phyloP scores from a whole-genome alignment of 1,140 invertebrate genomes.

The Luehdorfia chinensis region DNA sequence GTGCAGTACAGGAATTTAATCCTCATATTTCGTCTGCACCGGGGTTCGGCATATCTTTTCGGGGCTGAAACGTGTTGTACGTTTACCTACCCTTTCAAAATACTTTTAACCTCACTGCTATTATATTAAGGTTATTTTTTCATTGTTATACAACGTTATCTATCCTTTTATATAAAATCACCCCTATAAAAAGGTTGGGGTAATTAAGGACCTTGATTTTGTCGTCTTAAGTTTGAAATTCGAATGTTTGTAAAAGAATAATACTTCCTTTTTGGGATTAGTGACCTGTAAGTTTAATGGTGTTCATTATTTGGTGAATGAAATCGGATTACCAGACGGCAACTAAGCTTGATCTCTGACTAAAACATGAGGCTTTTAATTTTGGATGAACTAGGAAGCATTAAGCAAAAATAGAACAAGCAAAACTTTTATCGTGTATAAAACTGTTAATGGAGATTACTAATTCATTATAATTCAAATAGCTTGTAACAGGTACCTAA shows the following conservation, averaged over 20 bases:
- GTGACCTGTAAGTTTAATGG: constrained; percentile 35
- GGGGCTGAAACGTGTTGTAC: constrained; percentile 46
- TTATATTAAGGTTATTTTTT: constrained; percentile 27
- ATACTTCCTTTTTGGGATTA: constrained; percentile 20
- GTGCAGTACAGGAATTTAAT: constrained; percentile 73
- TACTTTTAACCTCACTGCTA: constrained; percentile 35
- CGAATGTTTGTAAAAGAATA: constrained; percentile 7
- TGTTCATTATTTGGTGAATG: constrained; percentile 52
- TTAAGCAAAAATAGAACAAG: constrained; percentile 22
- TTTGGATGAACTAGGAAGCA: constrained; percentile 27
- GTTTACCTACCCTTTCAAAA: constrained; percentile 25
- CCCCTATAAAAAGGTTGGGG: constrained; percentile 11
- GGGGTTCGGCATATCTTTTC: constrained; percentile 67
- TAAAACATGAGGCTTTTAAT: constrained; percentile 39
- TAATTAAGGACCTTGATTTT: constrained; percentile 23
- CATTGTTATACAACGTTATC: constrained; percentile 15
- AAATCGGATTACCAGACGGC: constrained; percentile 49
- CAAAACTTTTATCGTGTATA: constrained; percentile 13
- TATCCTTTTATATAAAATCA: constrained; percentile 3
- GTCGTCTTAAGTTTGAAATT: constrained; percentile 15
- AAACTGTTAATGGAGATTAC: constrained; percentile 2
- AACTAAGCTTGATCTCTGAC: constrained; percentile 41
- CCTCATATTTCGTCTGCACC: constrained; percentile 73
- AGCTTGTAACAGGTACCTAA: no score
- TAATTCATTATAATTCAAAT: no score